Base-by-base conservation (phyloP, 2,888 invertebrate species). In the Stratiomys singularior region DNA sequence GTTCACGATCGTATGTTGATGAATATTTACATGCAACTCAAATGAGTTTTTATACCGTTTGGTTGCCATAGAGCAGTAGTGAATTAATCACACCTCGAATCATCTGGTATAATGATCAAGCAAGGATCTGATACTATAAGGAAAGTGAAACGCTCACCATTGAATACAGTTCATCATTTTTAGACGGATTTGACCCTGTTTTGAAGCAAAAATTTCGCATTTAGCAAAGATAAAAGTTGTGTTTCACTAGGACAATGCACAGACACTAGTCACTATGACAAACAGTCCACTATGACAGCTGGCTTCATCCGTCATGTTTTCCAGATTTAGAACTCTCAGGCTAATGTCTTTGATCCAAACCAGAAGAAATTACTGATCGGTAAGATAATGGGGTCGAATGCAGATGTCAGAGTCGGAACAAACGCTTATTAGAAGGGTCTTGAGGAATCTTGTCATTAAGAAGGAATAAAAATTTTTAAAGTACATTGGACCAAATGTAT, bases 261-360 rank as follows among this genome's bases (percentile, higher is more conserved):
- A 56, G 37, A 28, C 47, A 21, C 80, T 66, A 23, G 76, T 76
- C 46, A 74, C 81, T 0, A 79, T 78, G 78, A 78, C 79, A 56
- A 81, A 80, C n/a, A 80, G 44, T 81, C n/a, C 44, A 80, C 27
- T 79, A 72, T 72, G 69, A 81, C 80, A 60, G 80, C 74, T 74
- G 80, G 58, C 77, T 77, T 18, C 82, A 82, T 77, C 78, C 82
- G 37, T 80, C 80, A 1, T 81, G 81, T 78, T 81, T 79, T n/a
- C 79, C 82, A 78, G 80, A 82, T 80, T 76, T 82, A 82, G 83
- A 83, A 81, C 83, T 83, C 80, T 60, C 28, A 15, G 46, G 46
- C 25, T 69, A 69, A 13, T 37, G 37, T 25, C 25, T 18, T 44
- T 44, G n/a, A 44, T 44, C 69, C 69, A 46, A 69, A 46, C 47